These are phyloP conservation scores for Mallotus villosus DNA, from an alignment of 2,797 vertebrate genomes.

Conservation along the genomic window DNA sequence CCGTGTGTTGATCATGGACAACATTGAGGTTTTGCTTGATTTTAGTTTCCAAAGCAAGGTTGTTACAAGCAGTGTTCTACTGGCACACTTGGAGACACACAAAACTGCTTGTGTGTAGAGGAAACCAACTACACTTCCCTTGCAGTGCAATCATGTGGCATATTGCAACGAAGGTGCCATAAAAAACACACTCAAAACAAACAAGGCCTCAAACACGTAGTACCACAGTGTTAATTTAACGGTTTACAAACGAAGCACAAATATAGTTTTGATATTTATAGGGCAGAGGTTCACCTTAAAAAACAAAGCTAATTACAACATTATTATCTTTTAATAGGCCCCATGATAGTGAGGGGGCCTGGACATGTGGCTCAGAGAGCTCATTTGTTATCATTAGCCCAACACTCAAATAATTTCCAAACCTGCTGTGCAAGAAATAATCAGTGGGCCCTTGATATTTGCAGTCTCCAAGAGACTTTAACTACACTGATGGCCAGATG, in stretches of 20 bases:
- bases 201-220: neutral
- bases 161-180: neutral
- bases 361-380: conserved; percentile 77
- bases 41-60: conserved; percentile 42
- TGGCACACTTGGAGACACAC: conserved; percentile 21
- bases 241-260: conserved; percentile 45
- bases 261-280: conserved; percentile 62
- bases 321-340: conserved; percentile 70
- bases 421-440: conserved; percentile 76
- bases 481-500: conserved; percentile 54
- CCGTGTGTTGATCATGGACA: conserved; percentile 49
- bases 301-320: conserved; percentile 71
- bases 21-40: conserved; percentile 23
- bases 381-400: conserved; percentile 82
- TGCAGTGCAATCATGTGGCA: neutral
- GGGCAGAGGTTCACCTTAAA: conserved; percentile 58
- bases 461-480: conserved; percentile 68
- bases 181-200: neutral
- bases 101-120: conserved; percentile 16
- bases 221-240: neutral
- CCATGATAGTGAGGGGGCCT: conserved; percentile 69
- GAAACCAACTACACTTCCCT: neutral
- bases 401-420: conserved; percentile 78
- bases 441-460: conserved; percentile 74
- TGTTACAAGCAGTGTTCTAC: conserved; percentile 30